These are phyloP conservation scores for Diadophis punctatus DNA, from an alignment of 2,113 vertebrate species.

Conservation along the genomic window DNA sequence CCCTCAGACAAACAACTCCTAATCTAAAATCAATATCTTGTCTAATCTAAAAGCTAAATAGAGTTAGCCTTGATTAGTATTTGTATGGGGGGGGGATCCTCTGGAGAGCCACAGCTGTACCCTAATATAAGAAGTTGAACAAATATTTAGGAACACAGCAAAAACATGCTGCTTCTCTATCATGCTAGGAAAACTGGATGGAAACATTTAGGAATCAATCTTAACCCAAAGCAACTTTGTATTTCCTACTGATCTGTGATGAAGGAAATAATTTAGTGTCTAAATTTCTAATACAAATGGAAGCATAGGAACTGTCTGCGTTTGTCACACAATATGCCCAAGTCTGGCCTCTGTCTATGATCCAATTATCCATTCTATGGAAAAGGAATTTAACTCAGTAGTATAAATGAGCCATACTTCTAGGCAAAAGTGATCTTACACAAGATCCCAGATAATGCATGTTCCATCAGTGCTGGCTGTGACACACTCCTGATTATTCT, in stretches of 20 bases:
- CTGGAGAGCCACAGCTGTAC: background rate
- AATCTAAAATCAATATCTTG: background rate
- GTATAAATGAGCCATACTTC: background rate
- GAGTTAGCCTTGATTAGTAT: background rate
- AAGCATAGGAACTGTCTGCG: background rate
- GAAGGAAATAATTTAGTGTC: background rate
- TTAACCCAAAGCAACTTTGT: background rate
- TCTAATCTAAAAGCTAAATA: background rate
- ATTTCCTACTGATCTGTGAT: background rate
- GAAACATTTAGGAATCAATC: background rate
- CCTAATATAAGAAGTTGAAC: background rate
- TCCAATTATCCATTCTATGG: background rate
- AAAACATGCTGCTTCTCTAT: background rate
- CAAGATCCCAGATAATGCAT: constrained; percentile 88
- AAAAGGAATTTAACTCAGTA: background rate
- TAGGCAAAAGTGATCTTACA: constrained; percentile 67
- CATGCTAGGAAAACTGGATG: background rate
- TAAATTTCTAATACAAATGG: background rate
- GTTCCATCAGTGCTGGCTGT: constrained; percentile 81
- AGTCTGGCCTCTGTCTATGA: background rate
- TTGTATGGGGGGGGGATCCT: background rate
- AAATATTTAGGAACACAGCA: background rate
- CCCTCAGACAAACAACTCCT: background rate
- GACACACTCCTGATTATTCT: constrained; percentile 79
- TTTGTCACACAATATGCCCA: background rate